A percentile compares a stretch with the other conserved stretches of the same genome.
Evolutionary conservation across 64 coral and sea anemone species (phyloP).

Genomic region (Pocillopora damicornis): DNA sequence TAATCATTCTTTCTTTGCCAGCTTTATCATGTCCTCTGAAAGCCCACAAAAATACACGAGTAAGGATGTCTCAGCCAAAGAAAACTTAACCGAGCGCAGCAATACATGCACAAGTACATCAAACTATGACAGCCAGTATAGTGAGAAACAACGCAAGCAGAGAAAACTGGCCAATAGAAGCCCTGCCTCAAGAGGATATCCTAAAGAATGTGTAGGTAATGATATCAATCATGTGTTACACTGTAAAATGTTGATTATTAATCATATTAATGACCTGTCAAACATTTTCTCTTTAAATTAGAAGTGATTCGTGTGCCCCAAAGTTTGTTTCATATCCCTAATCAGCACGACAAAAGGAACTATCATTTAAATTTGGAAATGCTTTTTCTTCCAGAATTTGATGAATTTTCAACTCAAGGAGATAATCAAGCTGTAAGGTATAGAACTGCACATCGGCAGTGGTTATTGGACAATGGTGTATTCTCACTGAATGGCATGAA

Average conservation of each 20-base stretch:
- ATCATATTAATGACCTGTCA: too few relatives aligned
- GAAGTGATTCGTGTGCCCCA: too few relatives aligned
- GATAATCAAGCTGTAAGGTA: conserved; percentile 66
- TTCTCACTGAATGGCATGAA: conserved; percentile 42
- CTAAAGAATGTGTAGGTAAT: conserved; percentile 61
- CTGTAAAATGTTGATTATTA: too few relatives aligned
- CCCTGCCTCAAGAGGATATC: conserved; percentile 68
- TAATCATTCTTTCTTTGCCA: not conserved
- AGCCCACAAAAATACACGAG: not conserved
- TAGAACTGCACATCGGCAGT: conserved; percentile 74
- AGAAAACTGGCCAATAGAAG: conserved; percentile 22
- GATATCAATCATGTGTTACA: not conserved
- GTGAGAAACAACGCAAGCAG: not conserved
- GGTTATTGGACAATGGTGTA: conserved; percentile 79
- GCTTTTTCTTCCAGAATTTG: conserved; percentile 48
- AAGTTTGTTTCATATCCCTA: too few relatives aligned
- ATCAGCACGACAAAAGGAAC: not conserved
- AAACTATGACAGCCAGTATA: not conserved
- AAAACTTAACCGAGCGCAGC: not conserved
- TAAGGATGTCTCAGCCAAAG: not conserved
- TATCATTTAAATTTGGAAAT: not conserved
- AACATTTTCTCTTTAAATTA: too few relatives aligned
- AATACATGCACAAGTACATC: not conserved
- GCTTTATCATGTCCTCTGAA: not conserved
- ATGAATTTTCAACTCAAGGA: conserved; percentile 43